Evolutionary conservation across 2,797 vertebrate species (phyloP).

Genomic region (Oreochromis grahami): DNA sequence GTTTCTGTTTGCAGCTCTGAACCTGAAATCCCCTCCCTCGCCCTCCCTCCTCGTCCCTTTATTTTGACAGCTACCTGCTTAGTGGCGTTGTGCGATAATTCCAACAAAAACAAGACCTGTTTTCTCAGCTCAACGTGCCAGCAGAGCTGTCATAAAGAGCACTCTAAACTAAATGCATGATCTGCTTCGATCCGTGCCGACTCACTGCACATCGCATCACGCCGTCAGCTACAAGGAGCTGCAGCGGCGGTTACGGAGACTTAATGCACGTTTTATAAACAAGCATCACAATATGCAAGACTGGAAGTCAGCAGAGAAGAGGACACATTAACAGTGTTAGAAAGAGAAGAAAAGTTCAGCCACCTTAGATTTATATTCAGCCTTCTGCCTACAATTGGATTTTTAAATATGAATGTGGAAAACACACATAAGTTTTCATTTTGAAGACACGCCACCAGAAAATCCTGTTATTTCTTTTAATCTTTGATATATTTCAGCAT

Average conservation of each 20-base stretch:
- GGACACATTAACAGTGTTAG: conserved; percentile 6
- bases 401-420: background rate
- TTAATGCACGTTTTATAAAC: background rate
- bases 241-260: background rate
- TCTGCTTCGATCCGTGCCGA: background rate
- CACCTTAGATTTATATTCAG: background rate
- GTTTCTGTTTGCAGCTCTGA: background rate
- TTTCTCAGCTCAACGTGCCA: conserved; percentile 12
- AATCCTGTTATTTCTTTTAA: background rate
- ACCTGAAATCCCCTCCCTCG: background rate
- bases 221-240: background rate
- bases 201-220: conserved; percentile 2
- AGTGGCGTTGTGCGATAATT: background rate
- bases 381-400: accelerated
- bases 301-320: background rate
- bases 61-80: conserved; percentile 33
- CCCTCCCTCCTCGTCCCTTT: background rate
- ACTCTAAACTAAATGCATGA: background rate
- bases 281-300: background rate
- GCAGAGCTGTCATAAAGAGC: background rate
- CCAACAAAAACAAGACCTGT: conserved; percentile 16
- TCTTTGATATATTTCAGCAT: background rate
- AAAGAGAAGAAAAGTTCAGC: background rate
- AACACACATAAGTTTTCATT: background rate
- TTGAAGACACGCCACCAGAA: background rate